phyloP scores from a whole-genome alignment of 2,113 vertebrate genomes.

The Antidorcas marsupialis region DNA sequence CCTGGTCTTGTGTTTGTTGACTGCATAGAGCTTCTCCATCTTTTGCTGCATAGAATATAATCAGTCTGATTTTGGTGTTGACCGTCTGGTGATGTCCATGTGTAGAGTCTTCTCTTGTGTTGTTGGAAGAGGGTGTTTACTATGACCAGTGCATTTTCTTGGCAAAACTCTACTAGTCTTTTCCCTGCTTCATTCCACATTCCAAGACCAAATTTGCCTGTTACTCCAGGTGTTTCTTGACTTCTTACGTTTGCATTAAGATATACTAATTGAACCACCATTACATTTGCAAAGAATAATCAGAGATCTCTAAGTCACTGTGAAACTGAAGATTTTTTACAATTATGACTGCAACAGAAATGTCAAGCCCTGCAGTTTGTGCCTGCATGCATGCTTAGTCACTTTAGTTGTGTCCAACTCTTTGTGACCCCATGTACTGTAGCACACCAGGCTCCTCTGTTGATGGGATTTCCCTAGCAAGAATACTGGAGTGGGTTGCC shows the following conservation, averaged over 20 bases:
- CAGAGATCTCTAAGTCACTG: neutral
- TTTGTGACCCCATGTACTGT: neutral
- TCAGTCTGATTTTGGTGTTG: no score
- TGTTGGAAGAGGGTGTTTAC: no score
- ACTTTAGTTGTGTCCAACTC: neutral
- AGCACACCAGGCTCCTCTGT: neutral
- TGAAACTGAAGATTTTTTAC: neutral
- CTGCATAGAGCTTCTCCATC: no score
- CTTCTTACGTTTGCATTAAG: neutral
- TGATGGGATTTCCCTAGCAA: neutral
- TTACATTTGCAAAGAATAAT: neutral
- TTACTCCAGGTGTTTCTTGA: no score
- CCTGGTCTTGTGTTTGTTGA: no score
- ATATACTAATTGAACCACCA: neutral
- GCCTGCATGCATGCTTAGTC: fast-evolving
- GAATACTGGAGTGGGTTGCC: neutral
- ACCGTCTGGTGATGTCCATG: no score
- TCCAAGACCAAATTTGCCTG: no score
- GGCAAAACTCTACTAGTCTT: no score
- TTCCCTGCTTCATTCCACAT: no score
- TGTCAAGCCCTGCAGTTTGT: neutral
- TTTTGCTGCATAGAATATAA: no score
- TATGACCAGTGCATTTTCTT: no score
- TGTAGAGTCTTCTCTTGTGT: no score
- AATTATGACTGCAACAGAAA: neutral